Percentiles rank a stretch among this genome's conserved stretches.
phyloP scores from a whole-genome alignment of 2,113 vertebrate species.

The Paralichthys olivaceus region DNA sequence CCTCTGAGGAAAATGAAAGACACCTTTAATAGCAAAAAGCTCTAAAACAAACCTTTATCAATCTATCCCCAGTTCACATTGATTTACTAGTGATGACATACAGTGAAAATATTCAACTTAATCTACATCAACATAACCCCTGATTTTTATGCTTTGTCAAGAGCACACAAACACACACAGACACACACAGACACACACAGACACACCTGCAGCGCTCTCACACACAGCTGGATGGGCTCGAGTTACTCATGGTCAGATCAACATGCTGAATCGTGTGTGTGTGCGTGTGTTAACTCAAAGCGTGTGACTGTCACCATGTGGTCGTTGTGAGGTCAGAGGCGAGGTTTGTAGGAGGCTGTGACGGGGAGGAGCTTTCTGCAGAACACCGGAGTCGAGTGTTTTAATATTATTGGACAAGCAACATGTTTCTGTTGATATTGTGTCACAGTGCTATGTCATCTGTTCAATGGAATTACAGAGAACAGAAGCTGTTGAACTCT shows the following conservation, averaged over 20 bases:
- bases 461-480: not conserved
- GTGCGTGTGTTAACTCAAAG: conserved; percentile 19
- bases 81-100: conserved; percentile 8
- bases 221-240: conserved; percentile 43
- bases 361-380: not conserved
- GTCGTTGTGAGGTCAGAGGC: not conserved
- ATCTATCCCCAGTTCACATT: not conserved
- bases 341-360: conserved; percentile 14
- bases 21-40: not conserved
- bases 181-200: conserved; percentile 32
- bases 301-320: conserved; percentile 7
- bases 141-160: conserved; percentile 38
- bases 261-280: conserved; percentile 9
- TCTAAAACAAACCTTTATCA: not conserved
- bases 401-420: not conserved
- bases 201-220: conserved; percentile 29
- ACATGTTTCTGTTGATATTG: not conserved
- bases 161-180: conserved; percentile 19
- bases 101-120: conserved; percentile 37
- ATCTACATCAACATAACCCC: conserved; percentile 43
- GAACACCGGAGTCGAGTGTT: not conserved
- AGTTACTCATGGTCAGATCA: conserved; percentile 42
- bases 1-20: not conserved
- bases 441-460: not conserved
- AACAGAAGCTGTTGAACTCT: not conserved